Evolutionary conservation across 1,140 invertebrate species (phyloP), one percentile per base, ranked within the genome.

Genomic region (Neodiprion lecontei): DNA sequence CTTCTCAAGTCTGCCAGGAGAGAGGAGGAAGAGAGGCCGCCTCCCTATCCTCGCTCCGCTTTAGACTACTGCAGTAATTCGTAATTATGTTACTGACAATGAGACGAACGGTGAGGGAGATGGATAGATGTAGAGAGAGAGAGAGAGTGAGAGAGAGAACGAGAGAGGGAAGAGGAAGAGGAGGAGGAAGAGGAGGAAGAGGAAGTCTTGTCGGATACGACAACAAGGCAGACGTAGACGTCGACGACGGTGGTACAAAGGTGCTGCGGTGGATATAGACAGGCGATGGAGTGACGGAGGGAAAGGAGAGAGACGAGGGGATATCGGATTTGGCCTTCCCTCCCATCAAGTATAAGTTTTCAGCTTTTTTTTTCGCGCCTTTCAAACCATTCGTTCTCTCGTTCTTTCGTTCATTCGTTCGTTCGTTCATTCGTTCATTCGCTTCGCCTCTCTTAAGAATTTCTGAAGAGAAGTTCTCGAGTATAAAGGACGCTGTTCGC

Each of bases 401-500:
- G 28, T 40, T 17, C 9, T 61, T 17, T 61, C n/a, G 28, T 40
- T 28, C 28, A 28, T 28, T 28, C 28, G 28, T 28, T 28, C 28
- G 5, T 28, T 40, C 28, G 28, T 40, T 40, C 28, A 40, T 40
- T 40, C 28, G 28, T 40, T 40, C 28, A 40, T 40, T 40, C 28
- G 28, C 28, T 40, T 40, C 28, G 28, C 53, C 11, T 61, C 53
- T 61, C 53, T 61, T 61, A 61, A 61, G 53, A 9, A 61, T 61
- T 61, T 61, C 53, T 61, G 53, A 61, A 61, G 28, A 40, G 53
- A 61, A 61, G 53, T 61, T 61, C 53, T 61, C 53, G 53, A 17
- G 53, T 17, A 61, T 61, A 61, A 61, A 61, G 53, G 53, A 61
- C 53, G 53, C 53, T 17, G 11, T 61, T 61, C 11, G 53, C 5